Base-by-base conservation (phyloP, 2,888 invertebrate species). In the Ornithoptera priamus region DNA sequence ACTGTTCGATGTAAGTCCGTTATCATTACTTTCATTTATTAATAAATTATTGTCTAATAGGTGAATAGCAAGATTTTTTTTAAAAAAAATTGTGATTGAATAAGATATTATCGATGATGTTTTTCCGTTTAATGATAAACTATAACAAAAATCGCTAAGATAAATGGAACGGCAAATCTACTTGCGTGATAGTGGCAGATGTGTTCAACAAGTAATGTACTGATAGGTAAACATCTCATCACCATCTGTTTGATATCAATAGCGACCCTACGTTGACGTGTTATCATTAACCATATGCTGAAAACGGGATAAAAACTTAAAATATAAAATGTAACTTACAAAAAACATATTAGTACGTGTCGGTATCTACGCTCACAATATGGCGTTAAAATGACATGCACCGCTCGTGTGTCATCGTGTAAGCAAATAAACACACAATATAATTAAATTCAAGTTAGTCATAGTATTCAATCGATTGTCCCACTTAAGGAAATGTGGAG, bases 401-500 rank as follows among this genome's bases (percentile, higher is more conserved):
- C 57, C 59, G 53, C 39, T 74, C 82, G 83, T 81, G 77, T 81
- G 83, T 76, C 76, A 70, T 63, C 58, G 68, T 46, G 67, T 24
- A 60, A 64, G 42, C 63, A 58, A 64, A 71, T 70, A 71, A 69
- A 53, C 69, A 73, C 71, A 77, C 75, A 78, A 76, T 74, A 73
- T 73, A 78, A 78, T 77, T 74, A 75, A 77, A 78, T 77, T 78
- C 75, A 74, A 77, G 78, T 81, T 78, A 79, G 78, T 82, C 80
- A 81, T 78, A 71, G 75, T 76, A 77, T 65, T 59, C 63, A 68
- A 72, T 62, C 65, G 71, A 84, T 80, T 76, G 80, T 84, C 81
- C 81, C 78, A 78, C 79, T 83, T 82, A 82, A 80, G 77, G 80
- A 80, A 82, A 80, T 79, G 76, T 78, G 80, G 81, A 74, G 74